phyloP scores from a whole-genome alignment of 2,888 invertebrate genomes.

The Euproctis similis region DNA sequence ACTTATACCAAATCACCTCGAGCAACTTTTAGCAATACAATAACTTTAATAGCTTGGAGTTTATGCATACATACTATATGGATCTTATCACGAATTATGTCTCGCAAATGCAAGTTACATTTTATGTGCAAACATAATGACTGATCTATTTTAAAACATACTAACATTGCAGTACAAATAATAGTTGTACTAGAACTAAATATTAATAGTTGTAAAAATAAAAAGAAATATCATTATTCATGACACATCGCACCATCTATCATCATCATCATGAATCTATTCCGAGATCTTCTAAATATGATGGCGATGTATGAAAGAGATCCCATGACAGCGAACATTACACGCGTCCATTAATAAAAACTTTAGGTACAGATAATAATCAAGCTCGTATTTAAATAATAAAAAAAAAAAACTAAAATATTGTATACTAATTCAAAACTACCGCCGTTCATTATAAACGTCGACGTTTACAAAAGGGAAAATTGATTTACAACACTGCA shows the following conservation, averaged over 20 bases:
- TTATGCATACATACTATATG: too few species aligned
- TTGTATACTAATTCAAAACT: slow-evolving; percentile 56
- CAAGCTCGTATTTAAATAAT: slow-evolving; percentile 39
- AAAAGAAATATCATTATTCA: slow-evolving; percentile 8
- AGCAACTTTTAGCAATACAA: too few species aligned
- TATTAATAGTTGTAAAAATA: slow-evolving; percentile 6
- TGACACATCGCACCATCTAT: slow-evolving; percentile 12
- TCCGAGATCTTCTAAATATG: slow-evolving; percentile 8
- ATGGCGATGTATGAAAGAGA: slow-evolving; percentile 14
- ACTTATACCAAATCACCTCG: too few species aligned
- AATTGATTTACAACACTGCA: slow-evolving; percentile 72
- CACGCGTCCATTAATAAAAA: slow-evolving; percentile 40
- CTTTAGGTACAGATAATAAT: slow-evolving; percentile 46
- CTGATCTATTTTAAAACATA: slow-evolving; percentile 1
- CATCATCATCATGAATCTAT: slow-evolving; percentile 9
- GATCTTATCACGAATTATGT: neutral
- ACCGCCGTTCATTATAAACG: slow-evolving; percentile 66
- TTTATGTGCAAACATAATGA: slow-evolving; percentile 1
- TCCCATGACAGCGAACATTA: slow-evolving; percentile 23
- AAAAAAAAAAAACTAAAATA: too few species aligned
- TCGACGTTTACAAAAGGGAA: slow-evolving; percentile 68
- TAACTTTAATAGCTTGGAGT: too few species aligned
- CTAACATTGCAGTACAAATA: slow-evolving; percentile 3
- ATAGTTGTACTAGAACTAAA: slow-evolving; percentile 3
- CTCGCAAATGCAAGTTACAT: neutral